These are phyloP conservation scores for Mugil cephalus DNA, from an alignment of 2,113 vertebrate species.

Conservation along the genomic window DNA sequence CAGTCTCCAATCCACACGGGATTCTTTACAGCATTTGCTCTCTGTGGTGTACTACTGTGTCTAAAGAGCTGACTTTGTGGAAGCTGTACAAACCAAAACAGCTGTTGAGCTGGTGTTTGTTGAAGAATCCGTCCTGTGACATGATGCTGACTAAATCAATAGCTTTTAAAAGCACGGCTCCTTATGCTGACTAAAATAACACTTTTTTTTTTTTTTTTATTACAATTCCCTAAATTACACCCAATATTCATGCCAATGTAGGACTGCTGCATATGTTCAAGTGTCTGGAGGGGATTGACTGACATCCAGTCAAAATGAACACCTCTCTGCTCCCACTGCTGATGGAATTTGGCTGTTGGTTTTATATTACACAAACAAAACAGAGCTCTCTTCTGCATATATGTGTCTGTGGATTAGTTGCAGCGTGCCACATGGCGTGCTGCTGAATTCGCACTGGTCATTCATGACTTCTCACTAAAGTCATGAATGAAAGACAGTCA, in stretches of 20 bases:
- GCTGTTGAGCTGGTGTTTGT: not conserved
- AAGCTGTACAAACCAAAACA: not conserved
- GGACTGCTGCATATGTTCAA: not conserved
- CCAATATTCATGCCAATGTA: not conserved
- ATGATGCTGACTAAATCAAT: not conserved
- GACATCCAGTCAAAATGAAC: not conserved
- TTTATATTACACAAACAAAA: constrained; percentile 2
- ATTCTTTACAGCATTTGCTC: too few species aligned
- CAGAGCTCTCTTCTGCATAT: not conserved
- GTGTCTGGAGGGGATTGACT: not conserved
- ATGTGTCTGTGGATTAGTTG: not conserved
- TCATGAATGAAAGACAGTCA: not conserved
- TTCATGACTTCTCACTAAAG: too few species aligned
- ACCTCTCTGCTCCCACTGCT: not conserved
- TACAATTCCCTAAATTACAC: not conserved
- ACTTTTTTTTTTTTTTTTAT: not conserved
- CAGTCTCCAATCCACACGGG: too few species aligned
- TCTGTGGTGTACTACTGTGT: too few species aligned
- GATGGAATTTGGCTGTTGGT: not conserved
- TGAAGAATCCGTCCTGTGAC: too few species aligned
- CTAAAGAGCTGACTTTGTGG: too few species aligned
- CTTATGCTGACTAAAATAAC: not conserved
- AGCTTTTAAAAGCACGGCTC: not conserved
- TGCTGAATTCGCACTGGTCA: not conserved
- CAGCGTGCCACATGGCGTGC: not conserved